These are phyloP conservation scores for Mylabris phalerata DNA, from an alignment of 1,140 invertebrate species.

Conservation along the genomic window DNA sequence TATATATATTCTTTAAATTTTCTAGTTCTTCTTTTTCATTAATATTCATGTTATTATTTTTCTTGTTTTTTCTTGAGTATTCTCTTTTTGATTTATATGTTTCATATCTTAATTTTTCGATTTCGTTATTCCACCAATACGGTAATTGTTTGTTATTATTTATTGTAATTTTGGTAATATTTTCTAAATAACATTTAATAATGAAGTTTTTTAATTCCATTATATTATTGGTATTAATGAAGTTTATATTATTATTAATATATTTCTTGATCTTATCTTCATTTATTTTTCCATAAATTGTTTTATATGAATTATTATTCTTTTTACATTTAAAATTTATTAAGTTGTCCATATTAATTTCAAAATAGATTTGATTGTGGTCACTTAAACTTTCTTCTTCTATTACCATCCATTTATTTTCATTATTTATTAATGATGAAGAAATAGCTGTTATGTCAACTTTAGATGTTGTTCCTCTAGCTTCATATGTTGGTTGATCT, in stretches of 20 bases:
- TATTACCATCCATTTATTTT: neutral
- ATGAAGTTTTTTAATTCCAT: too few relatives aligned
- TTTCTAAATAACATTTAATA: too few relatives aligned
- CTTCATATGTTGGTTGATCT: neutral
- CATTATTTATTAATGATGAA: neutral
- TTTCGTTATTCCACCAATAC: slow-evolving; percentile 2
- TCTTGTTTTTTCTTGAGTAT: neutral
- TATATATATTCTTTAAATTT: too few relatives aligned
- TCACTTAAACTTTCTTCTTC: neutral
- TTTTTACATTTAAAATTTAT: too few relatives aligned
- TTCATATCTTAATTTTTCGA: neutral
- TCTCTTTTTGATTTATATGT: neutral
- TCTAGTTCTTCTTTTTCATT: neutral
- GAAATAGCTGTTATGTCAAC: neutral
- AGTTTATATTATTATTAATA: too few relatives aligned
- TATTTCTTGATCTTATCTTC: too few relatives aligned
- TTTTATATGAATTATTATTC: too few relatives aligned
- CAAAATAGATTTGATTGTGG: neutral
- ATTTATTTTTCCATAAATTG: too few relatives aligned
- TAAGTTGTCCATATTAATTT: too few relatives aligned
- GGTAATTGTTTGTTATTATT: too few relatives aligned
- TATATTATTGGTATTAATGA: too few relatives aligned
- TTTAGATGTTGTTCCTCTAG: neutral
- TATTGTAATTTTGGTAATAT: too few relatives aligned
- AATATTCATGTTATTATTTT: neutral